Evolutionary conservation across 2,888 invertebrate genomes (phyloP).

Genomic region (Campoplex capitator): DNA sequence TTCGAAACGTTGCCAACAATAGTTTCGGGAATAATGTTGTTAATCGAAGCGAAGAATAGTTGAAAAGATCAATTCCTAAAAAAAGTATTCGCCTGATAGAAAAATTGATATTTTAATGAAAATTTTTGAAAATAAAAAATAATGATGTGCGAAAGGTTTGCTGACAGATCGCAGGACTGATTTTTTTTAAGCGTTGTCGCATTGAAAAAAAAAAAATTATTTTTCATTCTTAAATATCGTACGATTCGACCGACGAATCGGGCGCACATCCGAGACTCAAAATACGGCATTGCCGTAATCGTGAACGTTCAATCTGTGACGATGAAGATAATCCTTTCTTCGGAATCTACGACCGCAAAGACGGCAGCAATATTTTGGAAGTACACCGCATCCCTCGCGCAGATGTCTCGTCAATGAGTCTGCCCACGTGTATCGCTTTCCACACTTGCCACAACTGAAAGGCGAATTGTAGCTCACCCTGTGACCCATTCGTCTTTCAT

Average conservation of each 20-base stretch:
- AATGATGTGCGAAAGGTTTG: not conserved
- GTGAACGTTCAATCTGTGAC: conserved; percentile 73
- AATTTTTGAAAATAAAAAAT: not conserved
- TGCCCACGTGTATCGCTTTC: conserved; percentile 81
- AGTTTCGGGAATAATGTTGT: not conserved
- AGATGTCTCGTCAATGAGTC: conserved; percentile 80
- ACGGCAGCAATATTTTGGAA: conserved; percentile 75
- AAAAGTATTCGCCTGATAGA: not conserved
- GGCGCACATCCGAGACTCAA: conserved; percentile 27
- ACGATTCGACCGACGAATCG: not conserved
- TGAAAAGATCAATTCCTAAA: not conserved
- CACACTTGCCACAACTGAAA: conserved; percentile 80
- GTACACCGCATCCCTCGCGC: conserved; percentile 77
- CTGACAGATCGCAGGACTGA: not conserved
- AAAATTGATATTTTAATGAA: not conserved
- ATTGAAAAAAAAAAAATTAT: not conserved
- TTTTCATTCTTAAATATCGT: not conserved
- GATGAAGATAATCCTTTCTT: conserved; percentile 79
- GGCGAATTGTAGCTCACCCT: conserved; percentile 75
- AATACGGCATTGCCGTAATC: conserved; percentile 60
- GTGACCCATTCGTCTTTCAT: conserved; percentile 69
- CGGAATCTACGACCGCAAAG: conserved; percentile 81
- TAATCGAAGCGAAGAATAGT: not conserved
- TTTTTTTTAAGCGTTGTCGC: not conserved
- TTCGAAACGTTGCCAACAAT: not conserved